Evolutionary conservation across 2,888 invertebrate species (phyloP), one percentile per base, ranked within the genome.

Genomic region (Eumacrocentrus americanus): DNA sequence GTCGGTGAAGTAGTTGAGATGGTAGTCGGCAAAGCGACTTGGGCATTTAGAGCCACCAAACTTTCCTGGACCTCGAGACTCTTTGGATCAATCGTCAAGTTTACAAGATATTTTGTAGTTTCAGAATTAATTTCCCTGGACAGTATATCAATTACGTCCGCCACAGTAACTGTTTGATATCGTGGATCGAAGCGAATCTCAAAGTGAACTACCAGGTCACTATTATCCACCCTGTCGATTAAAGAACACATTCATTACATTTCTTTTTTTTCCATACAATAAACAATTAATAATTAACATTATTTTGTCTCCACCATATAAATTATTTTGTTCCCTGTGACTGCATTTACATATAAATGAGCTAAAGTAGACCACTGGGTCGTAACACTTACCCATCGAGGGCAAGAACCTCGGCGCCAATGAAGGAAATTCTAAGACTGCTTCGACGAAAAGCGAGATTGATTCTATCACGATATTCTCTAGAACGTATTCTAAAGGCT

Each of bases 141-240:
- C 52, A 92, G 81, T 16, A 92, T 86, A 0, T 86, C 84, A 55
- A 86, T 81, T 12, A 92, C 84, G 68, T 91, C 90, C 0, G 84
- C 81, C 0, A 88, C 87, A 61, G 84, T 85, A 22, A 92, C 88
- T 1, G 86, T 83, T 11, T 87, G 88, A 53, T 77, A 79, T 63
- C 89, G 87, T 0, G 92, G 91, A 81, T 94, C 92, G 72, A 95
- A 92, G 56, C 90, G 89, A 55, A 94, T 85, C 75, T 93, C 92
- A 77, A 95, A 94, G 76, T 94, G 92, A 0, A 95, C 90, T 48
- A 91, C 87, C 54, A 92, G 83, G 63, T 91, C 91, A 59, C 88
- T 86, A 37, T 86, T 87, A 72, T 89, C 89, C 58, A 84, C 83
- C 25, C 89, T 90, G 77, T 9, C 65, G 67, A 57, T 51, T 14